These are phyloP conservation scores for Hymenopus coronatus DNA, from an alignment of 2,888 invertebrate genomes.

Conservation along the genomic window DNA sequence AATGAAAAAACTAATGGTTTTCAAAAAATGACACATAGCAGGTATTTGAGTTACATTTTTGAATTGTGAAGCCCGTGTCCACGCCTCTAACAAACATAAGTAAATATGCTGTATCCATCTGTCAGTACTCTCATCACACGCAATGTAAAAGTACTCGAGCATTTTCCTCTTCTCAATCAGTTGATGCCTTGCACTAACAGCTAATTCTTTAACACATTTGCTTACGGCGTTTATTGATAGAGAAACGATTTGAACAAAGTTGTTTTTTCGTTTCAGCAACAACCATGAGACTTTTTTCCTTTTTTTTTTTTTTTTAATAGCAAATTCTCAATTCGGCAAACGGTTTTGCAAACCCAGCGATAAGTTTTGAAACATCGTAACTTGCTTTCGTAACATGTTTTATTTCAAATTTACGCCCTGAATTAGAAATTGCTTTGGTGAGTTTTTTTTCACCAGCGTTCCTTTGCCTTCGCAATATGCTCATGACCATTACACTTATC, in stretches of 20 bases:
- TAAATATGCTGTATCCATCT: neutral
- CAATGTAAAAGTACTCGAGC: neutral
- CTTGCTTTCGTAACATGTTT: neutral
- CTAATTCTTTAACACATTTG: neutral
- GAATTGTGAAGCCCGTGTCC: neutral
- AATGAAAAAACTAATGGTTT: too few species aligned
- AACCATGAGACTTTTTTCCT: too few species aligned
- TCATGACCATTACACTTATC: neutral
- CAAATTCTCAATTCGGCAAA: neutral
- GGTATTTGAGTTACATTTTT: too few species aligned
- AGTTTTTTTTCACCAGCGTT: neutral
- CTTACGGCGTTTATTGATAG: too few species aligned
- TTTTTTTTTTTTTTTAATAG: too few species aligned
- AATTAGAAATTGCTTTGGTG: neutral
- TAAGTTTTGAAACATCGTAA: too few species aligned
- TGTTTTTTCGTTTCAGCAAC: too few species aligned
- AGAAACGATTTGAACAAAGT: neutral
- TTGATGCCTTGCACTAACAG: neutral
- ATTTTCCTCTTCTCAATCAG: neutral
- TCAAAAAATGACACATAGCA: too few species aligned
- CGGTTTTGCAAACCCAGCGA: neutral
- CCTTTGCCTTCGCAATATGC: neutral
- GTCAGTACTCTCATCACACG: too few species aligned
- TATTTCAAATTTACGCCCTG: neutral
- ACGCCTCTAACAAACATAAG: too few species aligned